Percentiles rank a stretch among this genome's conserved stretches.
Conservation (phyloP, 2,113 vertebrate genomes). For the Gnathonemus longibarbis region DNA sequence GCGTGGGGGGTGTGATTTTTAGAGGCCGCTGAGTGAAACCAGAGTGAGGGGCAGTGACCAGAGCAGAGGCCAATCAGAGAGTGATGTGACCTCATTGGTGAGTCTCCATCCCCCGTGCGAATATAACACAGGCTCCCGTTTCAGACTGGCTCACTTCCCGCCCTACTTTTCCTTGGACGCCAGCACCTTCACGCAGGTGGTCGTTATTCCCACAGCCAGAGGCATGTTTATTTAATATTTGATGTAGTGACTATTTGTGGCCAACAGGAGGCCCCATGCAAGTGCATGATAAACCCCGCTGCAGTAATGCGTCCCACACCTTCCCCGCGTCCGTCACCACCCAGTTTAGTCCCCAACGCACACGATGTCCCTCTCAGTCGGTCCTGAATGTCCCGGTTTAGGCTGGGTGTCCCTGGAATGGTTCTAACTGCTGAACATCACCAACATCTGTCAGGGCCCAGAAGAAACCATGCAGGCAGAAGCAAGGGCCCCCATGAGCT, state of each 20-base stretch:
- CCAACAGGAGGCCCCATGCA: background rate
- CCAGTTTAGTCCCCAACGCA: background rate
- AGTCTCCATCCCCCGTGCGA: background rate
- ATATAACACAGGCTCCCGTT: background rate
- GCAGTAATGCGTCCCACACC: background rate
- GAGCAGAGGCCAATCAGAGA: background rate
- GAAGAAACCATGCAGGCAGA: background rate
- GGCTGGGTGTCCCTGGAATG: background rate
- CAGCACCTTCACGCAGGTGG: background rate
- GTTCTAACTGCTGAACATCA: background rate
- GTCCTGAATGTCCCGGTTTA: background rate
- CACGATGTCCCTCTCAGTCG: background rate
- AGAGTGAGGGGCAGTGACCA: background rate
- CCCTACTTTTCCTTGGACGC: background rate
- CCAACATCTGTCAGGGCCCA: background rate
- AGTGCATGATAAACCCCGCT: background rate
- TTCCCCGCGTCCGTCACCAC: background rate
- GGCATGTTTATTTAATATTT: background rate
- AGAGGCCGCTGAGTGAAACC: background rate
- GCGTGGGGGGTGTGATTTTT: background rate
- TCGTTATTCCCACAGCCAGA: background rate
- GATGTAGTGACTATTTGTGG: background rate
- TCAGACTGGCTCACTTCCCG: background rate
- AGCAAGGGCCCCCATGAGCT: background rate
- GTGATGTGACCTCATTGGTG: background rate